These are phyloP conservation scores for Norana najaformis DNA, from an alignment of 2,888 invertebrate genomes.

Conservation along the genomic window DNA sequence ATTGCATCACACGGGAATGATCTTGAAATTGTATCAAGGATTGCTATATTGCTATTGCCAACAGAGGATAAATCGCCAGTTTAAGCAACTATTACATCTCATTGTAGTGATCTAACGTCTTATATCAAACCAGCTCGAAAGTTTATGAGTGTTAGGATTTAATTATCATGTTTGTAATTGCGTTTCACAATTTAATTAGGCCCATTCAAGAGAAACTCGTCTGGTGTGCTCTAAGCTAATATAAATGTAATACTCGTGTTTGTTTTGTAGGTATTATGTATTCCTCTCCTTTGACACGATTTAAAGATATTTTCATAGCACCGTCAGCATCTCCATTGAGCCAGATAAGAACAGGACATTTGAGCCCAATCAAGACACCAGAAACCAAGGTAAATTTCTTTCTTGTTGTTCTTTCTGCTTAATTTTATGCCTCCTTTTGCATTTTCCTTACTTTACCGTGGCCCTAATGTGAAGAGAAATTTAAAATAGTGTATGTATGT, in stretches of 20 bases:
- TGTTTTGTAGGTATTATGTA: neutral
- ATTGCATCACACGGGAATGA: neutral
- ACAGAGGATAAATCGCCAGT: neutral
- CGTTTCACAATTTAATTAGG: too few relatives aligned
- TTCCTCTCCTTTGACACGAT: neutral
- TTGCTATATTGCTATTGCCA: neutral
- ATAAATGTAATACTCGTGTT: neutral
- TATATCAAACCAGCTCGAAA: neutral
- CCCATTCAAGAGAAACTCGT: too few relatives aligned
- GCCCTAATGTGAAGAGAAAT: too few relatives aligned
- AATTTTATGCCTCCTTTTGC: neutral
- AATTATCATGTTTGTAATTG: too few relatives aligned
- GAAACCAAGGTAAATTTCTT: slow-evolving; percentile 5
- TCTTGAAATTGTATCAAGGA: neutral
- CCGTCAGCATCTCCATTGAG: neutral
- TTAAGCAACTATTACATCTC: neutral
- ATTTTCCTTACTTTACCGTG: too few relatives aligned
- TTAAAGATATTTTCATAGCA: neutral
- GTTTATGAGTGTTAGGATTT: neutral
- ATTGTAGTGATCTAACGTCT: neutral
- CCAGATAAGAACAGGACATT: neutral
- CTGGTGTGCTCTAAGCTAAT: too few relatives aligned
- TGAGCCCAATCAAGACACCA: neutral
- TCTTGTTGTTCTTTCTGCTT: neutral
- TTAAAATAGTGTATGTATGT: too few relatives aligned